These are phyloP conservation scores for Nycticebus coucang DNA, from an alignment of 2,113 vertebrate species.

Conservation along the genomic window DNA sequence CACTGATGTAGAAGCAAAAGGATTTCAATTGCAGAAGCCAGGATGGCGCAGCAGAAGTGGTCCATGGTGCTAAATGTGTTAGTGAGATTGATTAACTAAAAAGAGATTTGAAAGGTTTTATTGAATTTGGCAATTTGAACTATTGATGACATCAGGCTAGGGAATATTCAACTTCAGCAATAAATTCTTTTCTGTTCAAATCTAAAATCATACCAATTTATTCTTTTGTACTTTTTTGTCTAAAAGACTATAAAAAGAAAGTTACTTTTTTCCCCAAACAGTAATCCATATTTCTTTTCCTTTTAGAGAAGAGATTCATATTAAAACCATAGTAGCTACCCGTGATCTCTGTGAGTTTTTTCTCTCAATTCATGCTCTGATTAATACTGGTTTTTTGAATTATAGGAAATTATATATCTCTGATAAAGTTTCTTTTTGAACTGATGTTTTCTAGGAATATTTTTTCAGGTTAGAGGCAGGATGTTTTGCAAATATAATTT, in stretches of 20 bases:
- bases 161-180: background rate
- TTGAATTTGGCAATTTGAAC: background rate
- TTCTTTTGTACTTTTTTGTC: background rate
- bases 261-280: background rate
- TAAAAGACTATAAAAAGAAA: background rate
- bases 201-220: background rate
- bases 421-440: conserved; percentile 24
- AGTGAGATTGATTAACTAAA: background rate
- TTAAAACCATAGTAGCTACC: background rate
- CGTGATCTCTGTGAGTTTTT: background rate
- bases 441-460: background rate
- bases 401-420: background rate
- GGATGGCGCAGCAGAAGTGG: background rate
- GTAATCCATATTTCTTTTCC: background rate
- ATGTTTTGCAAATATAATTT: conserved; percentile 32
- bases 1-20: too few relatives aligned
- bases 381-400: background rate
- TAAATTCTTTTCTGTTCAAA: background rate
- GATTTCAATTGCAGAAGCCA: background rate
- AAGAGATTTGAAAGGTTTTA: background rate
- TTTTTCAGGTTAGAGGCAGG: conserved; percentile 16
- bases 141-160: background rate
- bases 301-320: background rate
- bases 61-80: too few relatives aligned
- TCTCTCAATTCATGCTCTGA: background rate